These are phyloP conservation scores for Coregonus sp. DNA, from an alignment of 2,797 vertebrate species.

Conservation along the genomic window DNA sequence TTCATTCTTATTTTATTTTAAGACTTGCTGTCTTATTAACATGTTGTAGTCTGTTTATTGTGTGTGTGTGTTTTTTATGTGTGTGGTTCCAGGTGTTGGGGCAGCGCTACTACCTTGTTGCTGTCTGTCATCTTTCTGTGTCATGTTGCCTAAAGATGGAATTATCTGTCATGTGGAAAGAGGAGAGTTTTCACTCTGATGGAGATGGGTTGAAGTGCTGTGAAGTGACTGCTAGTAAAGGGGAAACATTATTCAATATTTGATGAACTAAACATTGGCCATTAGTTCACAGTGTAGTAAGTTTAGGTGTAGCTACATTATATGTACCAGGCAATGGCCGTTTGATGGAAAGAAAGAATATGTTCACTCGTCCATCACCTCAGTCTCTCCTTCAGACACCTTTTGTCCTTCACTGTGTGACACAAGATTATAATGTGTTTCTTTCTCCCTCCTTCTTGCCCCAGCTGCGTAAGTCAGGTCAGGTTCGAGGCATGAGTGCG, in stretches of 20 bases:
- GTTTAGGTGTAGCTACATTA: neutral
- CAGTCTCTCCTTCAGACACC: neutral
- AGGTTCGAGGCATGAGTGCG: slow-evolving; percentile 82
- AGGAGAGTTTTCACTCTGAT: slow-evolving; percentile 3
- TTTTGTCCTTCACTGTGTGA: neutral
- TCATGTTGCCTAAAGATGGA: neutral
- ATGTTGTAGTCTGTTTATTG: slow-evolving; percentile 22
- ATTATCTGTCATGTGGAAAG: neutral
- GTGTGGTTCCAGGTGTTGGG: neutral
- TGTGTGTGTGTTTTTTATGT: slow-evolving; percentile 2
- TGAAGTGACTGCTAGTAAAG: neutral
- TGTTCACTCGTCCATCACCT: neutral
- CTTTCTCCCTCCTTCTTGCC: neutral
- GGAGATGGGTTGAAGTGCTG: neutral
- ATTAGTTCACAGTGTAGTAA: neutral
- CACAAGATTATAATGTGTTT: neutral
- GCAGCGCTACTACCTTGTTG: neutral
- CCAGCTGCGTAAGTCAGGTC: slow-evolving; percentile 79
- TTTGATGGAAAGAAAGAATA: neutral
- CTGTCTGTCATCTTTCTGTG: neutral
- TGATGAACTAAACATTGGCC: neutral
- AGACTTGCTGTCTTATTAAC: slow-evolving; percentile 19
- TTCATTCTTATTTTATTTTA: neutral
- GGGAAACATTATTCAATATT: neutral
- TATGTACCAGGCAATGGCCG: neutral